Evolutionary conservation across 1,140 invertebrate species (phyloP).

Genomic region (Drosophila pruinosa): DNA sequence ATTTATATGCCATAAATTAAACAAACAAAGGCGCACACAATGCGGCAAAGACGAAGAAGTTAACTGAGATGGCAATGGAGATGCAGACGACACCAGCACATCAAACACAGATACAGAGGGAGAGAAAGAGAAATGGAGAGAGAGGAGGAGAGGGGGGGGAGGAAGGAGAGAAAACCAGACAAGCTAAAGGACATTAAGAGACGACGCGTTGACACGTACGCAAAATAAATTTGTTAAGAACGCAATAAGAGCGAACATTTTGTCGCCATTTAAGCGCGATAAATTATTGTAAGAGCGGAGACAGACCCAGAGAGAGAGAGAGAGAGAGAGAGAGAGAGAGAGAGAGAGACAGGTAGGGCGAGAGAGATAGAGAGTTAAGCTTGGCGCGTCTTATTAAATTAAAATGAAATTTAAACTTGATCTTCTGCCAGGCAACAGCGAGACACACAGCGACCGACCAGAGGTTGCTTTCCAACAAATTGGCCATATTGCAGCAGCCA

Average conservation of each 20-base stretch:
- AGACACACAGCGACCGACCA: not conserved
- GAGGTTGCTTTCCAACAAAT: conserved; percentile 52
- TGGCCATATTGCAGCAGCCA: conserved; percentile 49
- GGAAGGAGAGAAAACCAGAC: not conserved
- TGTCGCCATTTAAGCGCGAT: conserved; percentile 78
- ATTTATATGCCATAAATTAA: conserved; percentile 79
- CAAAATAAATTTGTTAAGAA: conserved; percentile 80
- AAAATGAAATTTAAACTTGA: conserved; percentile 77
- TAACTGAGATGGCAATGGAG: not conserved
- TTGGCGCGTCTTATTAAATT: conserved; percentile 67
- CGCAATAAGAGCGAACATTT: conserved; percentile 78
- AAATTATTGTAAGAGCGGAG: conserved; percentile 68
- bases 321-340: not conserved
- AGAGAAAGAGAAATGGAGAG: not conserved
- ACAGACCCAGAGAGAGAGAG: too few species aligned
- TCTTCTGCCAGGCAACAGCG: conserved; percentile 45
- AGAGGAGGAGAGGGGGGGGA: not conserved
- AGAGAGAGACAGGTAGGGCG: not conserved
- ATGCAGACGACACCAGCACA: conserved; percentile 3
- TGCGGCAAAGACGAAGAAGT: not conserved
- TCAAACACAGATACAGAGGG: not conserved
- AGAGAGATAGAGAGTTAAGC: not conserved
- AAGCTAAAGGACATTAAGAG: conserved; percentile 11
- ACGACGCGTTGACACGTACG: conserved; percentile 74
- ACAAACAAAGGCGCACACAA: conserved; percentile 57